A percentile compares a stretch with the other conserved stretches of the same genome.
These are phyloP conservation scores for Diglossa brunneiventris DNA, from an alignment of 2,113 vertebrate species.

Conservation along the genomic window DNA sequence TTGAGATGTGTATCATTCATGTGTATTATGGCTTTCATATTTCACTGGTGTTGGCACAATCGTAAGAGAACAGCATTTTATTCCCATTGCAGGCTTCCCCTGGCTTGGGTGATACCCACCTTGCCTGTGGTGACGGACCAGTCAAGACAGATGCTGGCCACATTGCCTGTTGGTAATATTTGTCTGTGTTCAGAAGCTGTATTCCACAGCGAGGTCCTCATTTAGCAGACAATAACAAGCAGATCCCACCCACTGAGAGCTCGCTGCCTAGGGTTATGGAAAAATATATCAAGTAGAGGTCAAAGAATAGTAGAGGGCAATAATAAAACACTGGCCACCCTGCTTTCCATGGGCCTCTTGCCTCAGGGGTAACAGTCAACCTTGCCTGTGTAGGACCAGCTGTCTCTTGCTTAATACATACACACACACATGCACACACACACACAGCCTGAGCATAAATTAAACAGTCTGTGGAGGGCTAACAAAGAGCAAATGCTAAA, in stretches of 20 bases:
- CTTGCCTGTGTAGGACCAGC: slow-evolving; percentile 17
- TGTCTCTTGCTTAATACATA: slow-evolving; percentile 1
- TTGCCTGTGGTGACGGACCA: background rate
- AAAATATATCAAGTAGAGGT: slow-evolving; percentile 48
- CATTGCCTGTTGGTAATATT: background rate
- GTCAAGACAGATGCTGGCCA: background rate
- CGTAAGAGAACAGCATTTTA: background rate
- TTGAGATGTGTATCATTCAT: background rate
- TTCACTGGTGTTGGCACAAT: background rate
- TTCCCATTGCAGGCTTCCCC: background rate
- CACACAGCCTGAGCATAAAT: background rate
- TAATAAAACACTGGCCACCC: background rate
- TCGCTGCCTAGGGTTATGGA: slow-evolving; percentile 50
- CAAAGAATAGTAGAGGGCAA: slow-evolving; percentile 35
- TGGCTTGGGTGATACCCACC: background rate
- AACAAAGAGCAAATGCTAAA: slow-evolving; percentile 34
- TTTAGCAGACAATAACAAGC: background rate
- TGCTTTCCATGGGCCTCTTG: slow-evolving; percentile 31
- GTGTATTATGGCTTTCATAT: background rate
- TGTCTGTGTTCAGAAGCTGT: background rate
- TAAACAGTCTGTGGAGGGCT: background rate
- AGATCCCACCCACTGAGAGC: slow-evolving; percentile 14
- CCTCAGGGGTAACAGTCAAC: slow-evolving; percentile 34
- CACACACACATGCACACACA: background rate
- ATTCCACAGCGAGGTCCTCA: background rate